phyloP scores from a whole-genome alignment of 2,113 vertebrate genomes.

The Pampusana beccarii region DNA sequence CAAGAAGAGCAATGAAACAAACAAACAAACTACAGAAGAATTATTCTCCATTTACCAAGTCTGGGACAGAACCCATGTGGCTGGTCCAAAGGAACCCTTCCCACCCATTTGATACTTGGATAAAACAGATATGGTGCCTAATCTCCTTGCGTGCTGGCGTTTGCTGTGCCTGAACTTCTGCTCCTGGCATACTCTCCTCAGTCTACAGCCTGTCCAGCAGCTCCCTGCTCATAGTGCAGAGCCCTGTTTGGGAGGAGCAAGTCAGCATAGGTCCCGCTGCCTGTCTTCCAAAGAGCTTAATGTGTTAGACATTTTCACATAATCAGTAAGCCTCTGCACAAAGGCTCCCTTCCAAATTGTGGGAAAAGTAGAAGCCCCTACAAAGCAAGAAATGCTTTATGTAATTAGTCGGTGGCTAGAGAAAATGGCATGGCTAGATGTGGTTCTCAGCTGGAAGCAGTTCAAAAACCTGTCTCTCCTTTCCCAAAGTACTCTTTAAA shows the following conservation, averaged over 20 bases:
- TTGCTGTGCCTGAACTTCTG: neutral
- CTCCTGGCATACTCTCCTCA: neutral
- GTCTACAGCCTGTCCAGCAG: fast-evolving
- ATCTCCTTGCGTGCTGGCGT: neutral
- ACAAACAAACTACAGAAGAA: neutral
- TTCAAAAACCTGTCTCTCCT: neutral
- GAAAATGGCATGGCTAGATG: neutral
- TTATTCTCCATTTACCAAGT: neutral
- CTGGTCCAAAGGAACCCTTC: neutral
- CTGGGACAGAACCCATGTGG: neutral
- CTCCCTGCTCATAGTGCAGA: neutral
- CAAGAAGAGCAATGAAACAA: neutral
- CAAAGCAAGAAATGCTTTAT: neutral
- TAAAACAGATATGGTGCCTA: neutral
- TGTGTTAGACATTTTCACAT: neutral
- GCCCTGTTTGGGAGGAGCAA: neutral
- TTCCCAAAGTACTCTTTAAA: neutral
- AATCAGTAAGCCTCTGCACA: neutral
- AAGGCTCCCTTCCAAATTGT: neutral
- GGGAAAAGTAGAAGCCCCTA: neutral
- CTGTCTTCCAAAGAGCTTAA: neutral
- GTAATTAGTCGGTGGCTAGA: neutral
- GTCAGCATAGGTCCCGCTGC: neutral
- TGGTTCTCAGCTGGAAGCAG: neutral
- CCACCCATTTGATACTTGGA: neutral